A percentile compares a stretch with the other conserved stretches of the same genome.
These are phyloP conservation scores for Lepidurus couesii DNA, from an alignment of 1,140 invertebrate genomes.

Conservation along the genomic window DNA sequence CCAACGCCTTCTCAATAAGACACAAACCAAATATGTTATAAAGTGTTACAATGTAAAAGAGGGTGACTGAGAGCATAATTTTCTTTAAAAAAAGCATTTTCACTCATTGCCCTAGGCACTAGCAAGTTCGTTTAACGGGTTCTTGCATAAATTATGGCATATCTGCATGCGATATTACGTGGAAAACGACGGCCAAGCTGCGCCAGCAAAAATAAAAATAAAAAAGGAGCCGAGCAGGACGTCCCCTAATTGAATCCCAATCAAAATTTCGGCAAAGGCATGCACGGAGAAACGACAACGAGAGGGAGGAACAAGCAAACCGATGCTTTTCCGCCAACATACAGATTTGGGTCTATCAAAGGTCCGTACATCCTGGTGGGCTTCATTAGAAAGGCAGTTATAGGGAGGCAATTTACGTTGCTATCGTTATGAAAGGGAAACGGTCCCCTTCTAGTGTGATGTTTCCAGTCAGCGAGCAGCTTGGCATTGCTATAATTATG, in stretches of 20 bases:
- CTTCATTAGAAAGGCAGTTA: not conserved
- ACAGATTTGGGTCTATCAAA: not conserved
- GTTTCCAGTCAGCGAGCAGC: slow-evolving; percentile 8
- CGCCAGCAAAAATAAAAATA: not conserved
- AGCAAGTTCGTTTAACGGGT: slow-evolving; percentile 21
- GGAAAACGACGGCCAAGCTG: not conserved
- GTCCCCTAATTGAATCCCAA: not conserved
- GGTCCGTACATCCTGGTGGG: not conserved
- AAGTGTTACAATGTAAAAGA: not conserved
- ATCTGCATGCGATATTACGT: not conserved
- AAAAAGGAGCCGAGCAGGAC: not conserved
- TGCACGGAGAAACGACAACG: not conserved
- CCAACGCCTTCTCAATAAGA: not conserved
- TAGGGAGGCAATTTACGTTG: not conserved
- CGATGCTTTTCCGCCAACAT: not conserved
- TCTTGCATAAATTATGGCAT: not conserved
- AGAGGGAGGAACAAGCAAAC: not conserved
- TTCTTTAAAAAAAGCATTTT: not conserved
- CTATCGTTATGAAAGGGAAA: not conserved
- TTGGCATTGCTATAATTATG: not conserved
- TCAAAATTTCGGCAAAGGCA: not conserved
- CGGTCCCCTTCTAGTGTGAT: not conserved
- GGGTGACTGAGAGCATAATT: not conserved
- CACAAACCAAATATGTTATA: not conserved
- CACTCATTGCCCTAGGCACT: not conserved